phyloP scores from a whole-genome alignment of 2,113 vertebrate genomes.

The Hemiscyllium ocellatum region DNA sequence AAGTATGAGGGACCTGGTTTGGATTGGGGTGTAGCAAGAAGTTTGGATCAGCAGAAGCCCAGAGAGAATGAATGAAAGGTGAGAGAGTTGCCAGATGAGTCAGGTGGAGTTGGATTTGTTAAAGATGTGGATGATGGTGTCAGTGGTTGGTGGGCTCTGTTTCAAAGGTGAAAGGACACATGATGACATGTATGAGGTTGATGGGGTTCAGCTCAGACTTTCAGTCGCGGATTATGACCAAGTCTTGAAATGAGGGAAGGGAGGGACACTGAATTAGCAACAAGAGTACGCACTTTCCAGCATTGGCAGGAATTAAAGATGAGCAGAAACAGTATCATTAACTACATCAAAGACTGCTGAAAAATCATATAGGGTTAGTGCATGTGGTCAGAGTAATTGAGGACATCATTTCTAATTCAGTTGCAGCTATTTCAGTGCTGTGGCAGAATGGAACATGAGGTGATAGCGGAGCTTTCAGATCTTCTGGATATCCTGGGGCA shows the following conservation, averaged over 20 bases:
- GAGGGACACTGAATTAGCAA: not conserved
- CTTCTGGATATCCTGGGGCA: not conserved
- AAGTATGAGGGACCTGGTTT: not conserved
- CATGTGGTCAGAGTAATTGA: not conserved
- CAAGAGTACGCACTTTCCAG: not conserved
- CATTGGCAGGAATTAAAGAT: not conserved
- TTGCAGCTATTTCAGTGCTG: not conserved
- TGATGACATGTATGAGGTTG: not conserved
- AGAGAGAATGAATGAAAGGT: not conserved
- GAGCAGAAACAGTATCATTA: not conserved
- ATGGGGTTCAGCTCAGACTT: not conserved
- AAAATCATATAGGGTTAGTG: not conserved
- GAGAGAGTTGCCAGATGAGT: not conserved
- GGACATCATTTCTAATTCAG: not conserved
- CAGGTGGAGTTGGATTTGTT: not conserved
- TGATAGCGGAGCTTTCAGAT: not conserved
- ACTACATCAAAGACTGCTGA: not conserved
- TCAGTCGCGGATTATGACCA: not conserved
- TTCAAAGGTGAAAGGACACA: not conserved
- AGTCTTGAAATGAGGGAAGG: not conserved
- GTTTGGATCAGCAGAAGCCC: not conserved
- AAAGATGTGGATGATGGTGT: too few relatives aligned
- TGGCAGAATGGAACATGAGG: not conserved
- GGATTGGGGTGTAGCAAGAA: not conserved
- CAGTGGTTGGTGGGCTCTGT: not conserved